Evolutionary conservation across 1,140 invertebrate species (phyloP).

Genomic region (Drosophila hydei): DNA sequence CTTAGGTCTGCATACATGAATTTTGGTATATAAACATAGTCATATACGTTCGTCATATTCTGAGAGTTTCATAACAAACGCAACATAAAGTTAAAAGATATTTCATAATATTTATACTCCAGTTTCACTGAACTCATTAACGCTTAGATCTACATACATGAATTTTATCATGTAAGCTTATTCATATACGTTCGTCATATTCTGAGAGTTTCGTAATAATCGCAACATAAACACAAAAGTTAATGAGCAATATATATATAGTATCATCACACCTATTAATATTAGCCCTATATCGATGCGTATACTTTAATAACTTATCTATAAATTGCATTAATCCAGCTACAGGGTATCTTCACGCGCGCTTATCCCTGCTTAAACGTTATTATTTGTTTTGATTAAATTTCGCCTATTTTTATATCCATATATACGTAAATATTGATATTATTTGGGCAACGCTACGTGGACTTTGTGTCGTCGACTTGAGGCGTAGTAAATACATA

Average conservation of each 20-base stretch:
- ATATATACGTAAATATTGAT: background rate
- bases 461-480: conserved; percentile 11
- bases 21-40: background rate
- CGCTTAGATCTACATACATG: too few relatives aligned
- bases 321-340: too few relatives aligned
- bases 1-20: too few relatives aligned
- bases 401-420: background rate
- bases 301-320: too few relatives aligned
- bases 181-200: background rate
- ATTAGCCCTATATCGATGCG: too few relatives aligned
- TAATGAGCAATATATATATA: background rate
- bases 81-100: too few relatives aligned
- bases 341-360: background rate
- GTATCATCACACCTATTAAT: too few relatives aligned
- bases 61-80: background rate
- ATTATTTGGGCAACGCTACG: conserved; percentile 14
- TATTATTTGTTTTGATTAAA: conserved; percentile 5
- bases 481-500: conserved; percentile 4
- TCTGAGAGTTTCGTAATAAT: background rate
- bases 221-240: background rate
- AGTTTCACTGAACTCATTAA: too few relatives aligned
- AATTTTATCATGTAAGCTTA: background rate
- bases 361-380: background rate
- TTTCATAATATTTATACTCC: too few relatives aligned
- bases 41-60: background rate